Base-by-base conservation (phyloP, 2,888 invertebrate genomes). In the Nomada fabriciana region DNA sequence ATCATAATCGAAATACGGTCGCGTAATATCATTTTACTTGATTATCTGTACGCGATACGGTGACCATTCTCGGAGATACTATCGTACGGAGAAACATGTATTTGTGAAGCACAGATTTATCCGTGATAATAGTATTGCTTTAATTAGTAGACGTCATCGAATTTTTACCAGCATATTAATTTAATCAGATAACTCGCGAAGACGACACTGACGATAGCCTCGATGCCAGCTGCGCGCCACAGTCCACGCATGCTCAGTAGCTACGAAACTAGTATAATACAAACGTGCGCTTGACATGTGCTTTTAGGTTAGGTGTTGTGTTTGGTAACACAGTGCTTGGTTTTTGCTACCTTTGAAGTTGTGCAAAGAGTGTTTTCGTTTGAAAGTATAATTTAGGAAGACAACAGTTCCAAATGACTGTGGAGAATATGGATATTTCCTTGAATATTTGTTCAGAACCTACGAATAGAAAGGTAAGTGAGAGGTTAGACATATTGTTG, bases 391-490 rank as follows among this genome's bases (percentile, higher is more conserved):
- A 13, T 11, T 55, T 63, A 18, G 2, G 42, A 68, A 23, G 43
- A 52, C 20, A 47, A 60, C 10, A 25, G 7, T n/a, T 20, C 36
- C 10, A 57, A 83, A 91, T 92, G 91, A 87, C 89, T 43, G 82
- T 92, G 59, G 80, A 86, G 68, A 89, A 90, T 13, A 92, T 91
- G 90, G 93, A 93, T 84, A 93, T 93, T 78, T 90, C 89, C 77
- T 86, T 93, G 68, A 93, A 93, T 65, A 86, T 93, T 20, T 89
- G 90, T 11, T 72, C 85, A n/a, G 89, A 82, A 2, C 50, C 89
- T 43, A 72, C 43, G 11, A 80, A 36, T 60, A 81, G 47, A 47
- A 88, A 90, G 88, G 93, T 92, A 85, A 89, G 92, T 89, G 76
- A 80, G 78, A 90, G 90, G 89, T 90, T 91, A 90, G 25, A 53